phyloP scores from a whole-genome alignment of 2,797 vertebrate genomes.

The Cyclura pinguis region DNA sequence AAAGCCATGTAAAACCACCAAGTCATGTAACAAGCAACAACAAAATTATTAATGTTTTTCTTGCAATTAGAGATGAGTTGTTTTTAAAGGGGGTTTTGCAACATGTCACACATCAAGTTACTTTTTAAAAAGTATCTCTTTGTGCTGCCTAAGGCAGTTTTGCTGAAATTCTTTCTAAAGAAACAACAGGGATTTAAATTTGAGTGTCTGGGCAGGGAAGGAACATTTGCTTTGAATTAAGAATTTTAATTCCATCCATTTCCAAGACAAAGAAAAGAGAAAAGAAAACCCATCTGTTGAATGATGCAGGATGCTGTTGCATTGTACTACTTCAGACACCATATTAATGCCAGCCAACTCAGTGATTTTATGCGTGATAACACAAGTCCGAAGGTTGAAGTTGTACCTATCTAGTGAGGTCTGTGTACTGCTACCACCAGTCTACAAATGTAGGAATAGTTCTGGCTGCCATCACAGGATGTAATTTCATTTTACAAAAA shows the following conservation, averaged over 20 bases:
- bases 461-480: not conserved
- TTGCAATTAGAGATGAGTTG: too few species aligned
- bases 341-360: constrained; percentile 20
- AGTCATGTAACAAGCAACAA: too few species aligned
- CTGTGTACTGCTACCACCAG: not conserved
- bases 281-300: not conserved
- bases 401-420: not conserved
- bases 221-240: constrained; percentile 1
- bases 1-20: too few species aligned
- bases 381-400: not conserved
- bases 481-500: not conserved
- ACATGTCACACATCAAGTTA: not conserved
- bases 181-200: not conserved
- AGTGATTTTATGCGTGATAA: not conserved
- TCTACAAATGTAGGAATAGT: constrained; percentile 13
- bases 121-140: not conserved
- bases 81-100: too few species aligned
- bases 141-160: not conserved
- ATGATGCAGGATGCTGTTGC: not conserved
- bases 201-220: not conserved
- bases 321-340: constrained; percentile 9
- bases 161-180: not conserved
- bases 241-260: not conserved
- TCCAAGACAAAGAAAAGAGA: not conserved
- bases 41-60: too few species aligned